Base-by-base conservation (phyloP, 1,140 invertebrate genomes). In the Procambarus virginalis region DNA sequence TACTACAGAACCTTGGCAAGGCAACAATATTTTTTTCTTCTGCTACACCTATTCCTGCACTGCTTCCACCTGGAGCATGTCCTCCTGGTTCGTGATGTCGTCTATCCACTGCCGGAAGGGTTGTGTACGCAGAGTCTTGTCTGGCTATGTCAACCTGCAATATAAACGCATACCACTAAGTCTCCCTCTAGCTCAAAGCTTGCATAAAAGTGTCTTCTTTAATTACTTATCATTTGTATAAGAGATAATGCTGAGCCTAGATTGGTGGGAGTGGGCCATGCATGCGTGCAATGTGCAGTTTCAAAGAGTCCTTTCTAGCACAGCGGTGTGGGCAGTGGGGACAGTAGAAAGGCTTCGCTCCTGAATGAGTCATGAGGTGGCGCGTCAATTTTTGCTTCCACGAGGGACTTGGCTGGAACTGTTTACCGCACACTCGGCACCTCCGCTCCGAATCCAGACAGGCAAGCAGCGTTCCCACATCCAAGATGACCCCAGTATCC, bases 361-460 rank as follows among this genome's bases (percentile, higher is more conserved):
- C 91, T n/a, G 91, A 92, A 60, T 92, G 91, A 46, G 91, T 92
- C 89, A 91, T 92, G 82, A 92, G 84, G 82, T 92, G 91, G 8
- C 91, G 89, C 17, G 86, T 87, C 84, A 92, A 82, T 84, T 91
- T 90, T 84, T 92, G 91, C 86, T 92, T 92, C 91, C 91, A 92
- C 8, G 91, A 91, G 49, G 91, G 86, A 60, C 86, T 88, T 70
- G 91, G 91, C 86, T 76, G 90, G 89, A 92, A 92, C 91, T 92
- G 91, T 90, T 92, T 92, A 82, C 91, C 91, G 51, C 91, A 92
- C 81, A 92, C 77, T 49, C 91, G 89, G 87, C 91, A 92, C 48
- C 86, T 86, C 76, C 77, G 89, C 60, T 91, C 88, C 84, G 70
- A 81, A 84, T 92, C 91, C 91, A 92, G 83, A 68, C 84, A 91